Percentiles rank a stretch among this genome's conserved stretches.
These are phyloP conservation scores for Metaphire vulgaris DNA, from an alignment of 1,140 invertebrate species.

Conservation along the genomic window DNA sequence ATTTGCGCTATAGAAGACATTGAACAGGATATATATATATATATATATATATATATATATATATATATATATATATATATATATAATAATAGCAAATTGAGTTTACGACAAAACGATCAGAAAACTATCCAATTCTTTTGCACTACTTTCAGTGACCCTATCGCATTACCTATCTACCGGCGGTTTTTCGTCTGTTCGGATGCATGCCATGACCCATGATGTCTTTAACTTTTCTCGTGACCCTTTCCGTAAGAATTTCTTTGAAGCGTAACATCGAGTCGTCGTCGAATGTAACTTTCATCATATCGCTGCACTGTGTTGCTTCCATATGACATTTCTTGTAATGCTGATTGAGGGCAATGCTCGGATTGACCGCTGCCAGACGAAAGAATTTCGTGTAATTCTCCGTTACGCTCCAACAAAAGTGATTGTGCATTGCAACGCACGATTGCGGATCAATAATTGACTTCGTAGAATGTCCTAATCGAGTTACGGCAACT, in stretches of 20 bases:
- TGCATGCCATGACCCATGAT: not conserved
- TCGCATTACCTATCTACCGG: too few relatives aligned
- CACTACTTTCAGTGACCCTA: too few relatives aligned
- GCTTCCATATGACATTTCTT: slow-evolving; percentile 22
- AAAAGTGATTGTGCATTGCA: slow-evolving; percentile 29
- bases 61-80: too few relatives aligned
- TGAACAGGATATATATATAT: too few relatives aligned
- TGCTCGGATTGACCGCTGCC: not conserved
- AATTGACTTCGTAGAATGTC: slow-evolving; percentile 22
- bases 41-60: too few relatives aligned
- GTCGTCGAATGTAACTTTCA: not conserved
- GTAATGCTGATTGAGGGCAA: slow-evolving; percentile 27
- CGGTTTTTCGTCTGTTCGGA: too few relatives aligned
- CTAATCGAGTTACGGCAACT: not conserved
- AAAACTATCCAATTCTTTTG: too few relatives aligned
- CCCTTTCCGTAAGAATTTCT: not conserved
- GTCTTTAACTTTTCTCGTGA: not conserved
- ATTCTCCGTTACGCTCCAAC: not conserved
- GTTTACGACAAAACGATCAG: too few relatives aligned
- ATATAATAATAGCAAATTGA: too few relatives aligned
- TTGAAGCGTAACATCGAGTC: not conserved
- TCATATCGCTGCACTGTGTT: slow-evolving; percentile 10
- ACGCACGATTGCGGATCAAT: slow-evolving; percentile 24
- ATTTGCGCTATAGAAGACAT: too few relatives aligned
- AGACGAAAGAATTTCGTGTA: not conserved